Conservation (phyloP, 2,888 invertebrate genomes). For the Drosophila cyrtoloma region DNA sequence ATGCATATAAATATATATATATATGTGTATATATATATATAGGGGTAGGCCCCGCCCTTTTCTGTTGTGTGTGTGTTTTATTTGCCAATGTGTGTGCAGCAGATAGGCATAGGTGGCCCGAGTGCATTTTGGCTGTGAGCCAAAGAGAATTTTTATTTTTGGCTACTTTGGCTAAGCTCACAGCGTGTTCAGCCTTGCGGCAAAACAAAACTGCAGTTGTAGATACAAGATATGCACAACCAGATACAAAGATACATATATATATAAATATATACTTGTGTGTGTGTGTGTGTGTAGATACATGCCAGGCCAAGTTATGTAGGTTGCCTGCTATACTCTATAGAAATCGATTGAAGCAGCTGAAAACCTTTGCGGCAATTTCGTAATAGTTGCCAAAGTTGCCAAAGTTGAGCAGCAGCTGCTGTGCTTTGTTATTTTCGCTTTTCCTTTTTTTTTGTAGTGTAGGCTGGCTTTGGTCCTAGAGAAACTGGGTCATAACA, state of each 20-base stretch:
- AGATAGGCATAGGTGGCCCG: constrained; percentile 9
- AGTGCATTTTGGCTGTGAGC: constrained; percentile 71
- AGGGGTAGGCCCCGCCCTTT: constrained; percentile 21
- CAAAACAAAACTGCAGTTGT: constrained; percentile 43
- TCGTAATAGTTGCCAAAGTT: constrained; percentile 10
- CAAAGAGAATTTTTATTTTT: constrained; percentile 77
- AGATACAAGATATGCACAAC: constrained; percentile 42
- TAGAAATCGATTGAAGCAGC: constrained; percentile 24
- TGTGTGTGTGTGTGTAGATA: neutral
- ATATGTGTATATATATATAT: neutral
- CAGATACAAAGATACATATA: constrained; percentile 26
- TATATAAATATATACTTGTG: constrained; percentile 4
- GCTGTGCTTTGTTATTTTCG: neutral
- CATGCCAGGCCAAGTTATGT: constrained; percentile 15
- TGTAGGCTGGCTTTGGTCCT: neutral
- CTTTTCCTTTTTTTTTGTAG: neutral
- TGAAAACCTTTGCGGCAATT: constrained; percentile 16
- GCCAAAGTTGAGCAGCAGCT: neutral
- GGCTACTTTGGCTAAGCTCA: constrained; percentile 74
- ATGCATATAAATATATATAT: constrained; percentile 5
- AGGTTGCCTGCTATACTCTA: constrained; percentile 5
- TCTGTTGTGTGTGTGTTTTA: constrained; percentile 2
- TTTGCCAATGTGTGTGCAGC: constrained; percentile 39
- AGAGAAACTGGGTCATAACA: constrained; percentile 75
- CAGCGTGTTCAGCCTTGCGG: constrained; percentile 42